Evolutionary conservation across 2,797 vertebrate species (phyloP), one percentile per base, ranked within the genome.

Genomic region (Onychomys arenicola): DNA sequence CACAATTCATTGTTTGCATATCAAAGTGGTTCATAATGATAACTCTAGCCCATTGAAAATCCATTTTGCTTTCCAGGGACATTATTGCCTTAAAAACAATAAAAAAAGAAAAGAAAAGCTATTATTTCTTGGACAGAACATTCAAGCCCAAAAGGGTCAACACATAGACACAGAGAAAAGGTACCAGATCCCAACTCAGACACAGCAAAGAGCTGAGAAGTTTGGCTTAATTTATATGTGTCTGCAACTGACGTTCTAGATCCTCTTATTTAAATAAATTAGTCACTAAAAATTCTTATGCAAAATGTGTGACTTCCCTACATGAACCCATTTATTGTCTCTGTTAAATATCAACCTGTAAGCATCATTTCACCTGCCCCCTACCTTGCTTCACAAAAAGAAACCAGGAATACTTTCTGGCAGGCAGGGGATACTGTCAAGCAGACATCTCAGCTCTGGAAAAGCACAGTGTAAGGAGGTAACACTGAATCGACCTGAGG

Each of bases 31-130:
- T 96, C 91, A 27, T 85, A 83, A 90, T 29, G 16, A 25, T 89
- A 94, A 52, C 63, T 89, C 88, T 76, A 81, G 59, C 5, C 69
- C 90, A 87, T 93, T 93, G 76, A 95, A 95, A 95, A 88, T 77
- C 92, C 43, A 92, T 91, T 93, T 89, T 91, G 29, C 29, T 92
- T 95, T 90, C 92, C 21, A 76, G 80, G 91, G 55, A 87, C 40
- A 65, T 49, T 63, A 75, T 57, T 85, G 6, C 25, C 71, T 95
- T 93, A 93, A 96, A 96, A 94, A 83, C 52, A 40, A 40, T 29
- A 55, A 37, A 80, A 93, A 23, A 12, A 67, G 52, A 83, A 91
- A 29, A 55, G 37, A 96, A 86, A 92, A 96, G 29, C 32, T 76
- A 21, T 23, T 23, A 40, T 83, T 73, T 43, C 69, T 95, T 52